A percentile compares a stretch with the other conserved stretches of the same genome.
These are phyloP conservation scores for Bemisia tabaci DNA, from an alignment of 1,140 invertebrate genomes.

Conservation along the genomic window DNA sequence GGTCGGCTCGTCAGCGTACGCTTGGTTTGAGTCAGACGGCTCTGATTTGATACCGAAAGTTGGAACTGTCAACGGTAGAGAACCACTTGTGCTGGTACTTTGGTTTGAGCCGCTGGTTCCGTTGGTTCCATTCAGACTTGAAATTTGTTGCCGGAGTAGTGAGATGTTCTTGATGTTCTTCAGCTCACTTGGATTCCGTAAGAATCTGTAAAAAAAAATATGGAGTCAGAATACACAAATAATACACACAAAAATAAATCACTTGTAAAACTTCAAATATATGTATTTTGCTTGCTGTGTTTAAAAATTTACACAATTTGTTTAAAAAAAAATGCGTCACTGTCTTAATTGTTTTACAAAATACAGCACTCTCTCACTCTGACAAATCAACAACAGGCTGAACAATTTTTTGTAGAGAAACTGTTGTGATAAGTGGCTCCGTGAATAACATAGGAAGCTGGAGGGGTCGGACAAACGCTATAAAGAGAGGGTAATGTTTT, in stretches of 20 bases:
- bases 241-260: neutral
- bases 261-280: neutral
- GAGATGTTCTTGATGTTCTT: constrained; percentile 90
- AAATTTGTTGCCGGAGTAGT: constrained; percentile 67
- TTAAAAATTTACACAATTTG: neutral
- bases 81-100: constrained; percentile 5
- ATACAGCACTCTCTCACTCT: too few relatives aligned
- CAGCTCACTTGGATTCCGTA: constrained; percentile 75
- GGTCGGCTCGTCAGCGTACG: constrained; percentile 20
- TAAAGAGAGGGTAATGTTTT: too few relatives aligned
- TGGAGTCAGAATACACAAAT: neutral
- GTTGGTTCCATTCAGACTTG: constrained; percentile 6
- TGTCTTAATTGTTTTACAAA: too few relatives aligned
- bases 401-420: too few relatives aligned
- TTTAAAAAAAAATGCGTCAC: too few relatives aligned
- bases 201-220: constrained; percentile 46
- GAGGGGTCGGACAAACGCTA: too few relatives aligned
- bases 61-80: neutral
- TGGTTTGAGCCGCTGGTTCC: constrained; percentile 1
- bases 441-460: too few relatives aligned
- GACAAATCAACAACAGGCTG: too few relatives aligned
- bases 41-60: constrained; percentile 11
- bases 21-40: constrained; percentile 10
- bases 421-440: too few relatives aligned
- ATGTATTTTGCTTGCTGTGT: neutral